Percentiles rank a stretch among this genome's conserved stretches.
Evolutionary conservation across 37 sponge, comb jelly and placozoan genomes (phyloP).

Genomic region (Aphrocallistes beatrix): DNA sequence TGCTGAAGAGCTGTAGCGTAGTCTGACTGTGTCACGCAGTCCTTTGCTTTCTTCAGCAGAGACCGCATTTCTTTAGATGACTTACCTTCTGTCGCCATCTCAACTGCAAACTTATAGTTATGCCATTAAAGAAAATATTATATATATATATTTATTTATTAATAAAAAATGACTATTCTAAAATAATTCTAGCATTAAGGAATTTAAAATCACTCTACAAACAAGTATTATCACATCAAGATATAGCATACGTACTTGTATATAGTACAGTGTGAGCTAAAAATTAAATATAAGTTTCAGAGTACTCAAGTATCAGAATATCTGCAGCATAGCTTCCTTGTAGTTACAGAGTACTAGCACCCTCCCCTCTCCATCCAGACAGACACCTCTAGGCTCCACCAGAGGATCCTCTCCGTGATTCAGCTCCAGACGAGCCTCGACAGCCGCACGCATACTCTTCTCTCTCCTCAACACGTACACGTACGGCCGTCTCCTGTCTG

Average conservation of each 20-base stretch:
- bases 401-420: neutral
- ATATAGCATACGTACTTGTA: too few species aligned
- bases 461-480: neutral
- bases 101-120: too few species aligned
- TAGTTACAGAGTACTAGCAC: neutral
- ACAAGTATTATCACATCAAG: too few species aligned
- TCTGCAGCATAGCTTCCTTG: neutral
- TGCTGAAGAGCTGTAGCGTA: neutral
- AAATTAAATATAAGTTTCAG: too few species aligned
- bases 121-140: too few species aligned
- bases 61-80: neutral
- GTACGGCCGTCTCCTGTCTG: neutral
- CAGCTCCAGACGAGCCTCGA: neutral
- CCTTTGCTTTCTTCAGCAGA: constrained; percentile 2
- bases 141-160: too few species aligned
- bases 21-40: neutral
- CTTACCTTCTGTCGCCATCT: neutral
- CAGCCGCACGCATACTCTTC: neutral
- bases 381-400: neutral
- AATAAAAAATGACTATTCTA: too few species aligned
- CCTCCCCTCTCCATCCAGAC: neutral
- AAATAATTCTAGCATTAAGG: too few species aligned
- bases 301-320: too few species aligned
- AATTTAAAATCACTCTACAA: too few species aligned
- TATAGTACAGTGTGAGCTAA: too few species aligned